Evolutionary conservation across 1,140 invertebrate genomes (phyloP).

Genomic region (Bombus polaris): DNA sequence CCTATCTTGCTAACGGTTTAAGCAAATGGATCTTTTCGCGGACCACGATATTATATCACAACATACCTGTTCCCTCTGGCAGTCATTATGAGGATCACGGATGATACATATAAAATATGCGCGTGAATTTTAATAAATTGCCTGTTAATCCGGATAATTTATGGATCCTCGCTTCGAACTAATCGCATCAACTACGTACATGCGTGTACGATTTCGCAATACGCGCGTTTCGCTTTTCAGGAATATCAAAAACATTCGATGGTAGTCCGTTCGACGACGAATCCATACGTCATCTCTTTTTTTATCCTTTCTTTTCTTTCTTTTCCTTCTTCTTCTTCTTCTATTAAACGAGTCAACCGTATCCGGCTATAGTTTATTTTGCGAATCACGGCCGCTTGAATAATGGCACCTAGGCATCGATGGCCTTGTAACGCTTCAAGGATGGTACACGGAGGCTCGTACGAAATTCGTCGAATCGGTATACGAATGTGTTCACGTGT

Average conservation of each 20-base stretch:
- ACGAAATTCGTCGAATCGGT: slow-evolving; percentile 44
- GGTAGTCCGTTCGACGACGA: background rate
- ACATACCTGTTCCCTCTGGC: background rate
- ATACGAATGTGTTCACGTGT: background rate
- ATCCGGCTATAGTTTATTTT: background rate
- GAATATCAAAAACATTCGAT: background rate
- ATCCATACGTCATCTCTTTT: background rate
- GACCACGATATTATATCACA: slow-evolving; percentile 39
- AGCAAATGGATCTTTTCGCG: slow-evolving; percentile 54
- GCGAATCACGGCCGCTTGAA: slow-evolving; percentile 30
- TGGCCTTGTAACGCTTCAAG: slow-evolving; percentile 26
- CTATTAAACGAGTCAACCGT: too few relatives aligned
- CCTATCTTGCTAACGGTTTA: slow-evolving; percentile 65
- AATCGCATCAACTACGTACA: background rate
- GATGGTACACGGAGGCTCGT: background rate
- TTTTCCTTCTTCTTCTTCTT: background rate
- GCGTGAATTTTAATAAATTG: slow-evolving; percentile 29
- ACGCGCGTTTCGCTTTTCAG: background rate
- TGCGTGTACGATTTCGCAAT: background rate
- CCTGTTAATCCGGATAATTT: background rate
- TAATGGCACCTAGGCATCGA: slow-evolving; percentile 11
- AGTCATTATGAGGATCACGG: background rate
- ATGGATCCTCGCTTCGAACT: background rate
- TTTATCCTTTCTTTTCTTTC: background rate
- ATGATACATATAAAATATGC: slow-evolving; percentile 25